These are phyloP conservation scores for Venturia canescens DNA, from an alignment of 1,140 invertebrate species.

Conservation along the genomic window DNA sequence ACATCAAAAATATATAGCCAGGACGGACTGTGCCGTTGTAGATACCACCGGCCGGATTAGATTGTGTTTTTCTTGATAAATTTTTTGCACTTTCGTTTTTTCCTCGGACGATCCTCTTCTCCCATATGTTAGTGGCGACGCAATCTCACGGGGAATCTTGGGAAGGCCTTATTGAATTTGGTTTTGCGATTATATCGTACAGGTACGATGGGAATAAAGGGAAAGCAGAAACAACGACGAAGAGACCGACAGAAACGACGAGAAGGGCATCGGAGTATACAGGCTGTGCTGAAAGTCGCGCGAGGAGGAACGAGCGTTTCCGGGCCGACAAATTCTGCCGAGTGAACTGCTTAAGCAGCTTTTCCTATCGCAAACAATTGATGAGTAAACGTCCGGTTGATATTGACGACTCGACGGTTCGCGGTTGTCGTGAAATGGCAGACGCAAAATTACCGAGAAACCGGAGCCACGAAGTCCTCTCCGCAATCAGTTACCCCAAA, in stretches of 20 bases:
- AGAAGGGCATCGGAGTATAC: slow-evolving; percentile 11
- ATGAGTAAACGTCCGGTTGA: no score
- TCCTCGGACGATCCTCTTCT: neutral
- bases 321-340: no score
- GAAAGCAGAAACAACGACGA: slow-evolving; percentile 21
- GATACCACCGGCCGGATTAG: neutral
- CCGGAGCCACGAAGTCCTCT: no score
- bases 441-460: no score
- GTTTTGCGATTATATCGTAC: slow-evolving; percentile 52
- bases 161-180: slow-evolving; percentile 53
- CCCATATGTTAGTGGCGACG: neutral
- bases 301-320: no score
- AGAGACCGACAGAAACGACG: slow-evolving; percentile 6
- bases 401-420: no score
- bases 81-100: slow-evolving; percentile 9
- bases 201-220: slow-evolving; percentile 22
- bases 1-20: slow-evolving; percentile 3
- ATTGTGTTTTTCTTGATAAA: slow-evolving; percentile 31
- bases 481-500: no score
- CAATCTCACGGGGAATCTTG: slow-evolving; percentile 51
- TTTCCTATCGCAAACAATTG: no score
- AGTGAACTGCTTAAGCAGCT: neutral
- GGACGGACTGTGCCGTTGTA: neutral
- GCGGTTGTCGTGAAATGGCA: no score
- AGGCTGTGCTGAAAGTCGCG: neutral